phyloP scores from a whole-genome alignment of 2,113 vertebrate genomes.

The Salvelinus namaycush region DNA sequence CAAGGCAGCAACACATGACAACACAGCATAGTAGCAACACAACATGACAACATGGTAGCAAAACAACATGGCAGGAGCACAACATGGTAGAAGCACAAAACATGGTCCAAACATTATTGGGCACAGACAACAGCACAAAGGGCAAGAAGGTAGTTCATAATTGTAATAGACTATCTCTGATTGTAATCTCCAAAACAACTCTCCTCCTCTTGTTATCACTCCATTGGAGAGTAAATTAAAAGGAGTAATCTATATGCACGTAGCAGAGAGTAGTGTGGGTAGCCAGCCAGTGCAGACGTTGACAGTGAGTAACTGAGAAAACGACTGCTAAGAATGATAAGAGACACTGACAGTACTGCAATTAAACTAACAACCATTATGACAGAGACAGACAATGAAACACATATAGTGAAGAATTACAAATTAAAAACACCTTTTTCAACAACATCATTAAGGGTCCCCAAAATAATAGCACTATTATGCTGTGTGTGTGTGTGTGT shows the following conservation, averaged over 20 bases:
- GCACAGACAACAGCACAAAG: no score
- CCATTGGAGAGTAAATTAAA: conserved; percentile 10
- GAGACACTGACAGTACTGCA: conserved; percentile 9
- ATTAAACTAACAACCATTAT: conserved; percentile 11
- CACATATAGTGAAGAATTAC: not conserved
- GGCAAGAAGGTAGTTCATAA: no score
- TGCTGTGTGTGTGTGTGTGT: not conserved
- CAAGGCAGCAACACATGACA: no score
- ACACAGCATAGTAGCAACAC: no score
- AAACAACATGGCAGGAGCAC: no score
- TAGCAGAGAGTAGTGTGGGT: not conserved
- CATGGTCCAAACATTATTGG: no score
- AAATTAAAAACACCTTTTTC: not conserved
- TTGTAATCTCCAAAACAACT: no score
- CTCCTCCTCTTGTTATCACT: conserved; percentile 1
- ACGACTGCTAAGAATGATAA: not conserved
- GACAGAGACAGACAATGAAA: not conserved
- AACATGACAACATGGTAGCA: no score
- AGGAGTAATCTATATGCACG: conserved; percentile 8
- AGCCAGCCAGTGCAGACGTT: not conserved
- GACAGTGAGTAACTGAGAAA: not conserved
- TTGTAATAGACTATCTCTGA: no score
- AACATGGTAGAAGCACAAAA: no score
- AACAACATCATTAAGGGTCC: not conserved
- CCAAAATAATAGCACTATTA: not conserved